Conservation (phyloP, 2,113 vertebrate species). For the Heterocephalus glaber region DNA sequence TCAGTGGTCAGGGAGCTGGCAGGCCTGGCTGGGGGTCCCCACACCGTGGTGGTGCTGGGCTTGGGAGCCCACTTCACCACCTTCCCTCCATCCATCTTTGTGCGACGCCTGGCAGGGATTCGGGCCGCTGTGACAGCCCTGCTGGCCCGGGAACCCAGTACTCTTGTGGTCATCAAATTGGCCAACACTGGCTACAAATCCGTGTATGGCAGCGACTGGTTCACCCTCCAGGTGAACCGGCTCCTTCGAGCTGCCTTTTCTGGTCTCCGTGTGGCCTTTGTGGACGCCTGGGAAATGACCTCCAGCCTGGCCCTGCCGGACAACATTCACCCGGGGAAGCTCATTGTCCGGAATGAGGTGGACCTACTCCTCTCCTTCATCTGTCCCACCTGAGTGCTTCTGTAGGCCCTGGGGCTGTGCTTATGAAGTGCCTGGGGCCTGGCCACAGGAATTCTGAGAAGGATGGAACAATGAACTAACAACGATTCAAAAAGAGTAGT, state of each 20-base stretch:
- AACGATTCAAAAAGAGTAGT: not conserved
- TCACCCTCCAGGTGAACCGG: conserved; percentile 71
- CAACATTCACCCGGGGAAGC: conserved; percentile 47
- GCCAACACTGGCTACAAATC: conserved; percentile 74
- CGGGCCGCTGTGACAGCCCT: conserved; percentile 53
- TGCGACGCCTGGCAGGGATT: conserved; percentile 44
- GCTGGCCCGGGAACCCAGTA: conserved; percentile 54
- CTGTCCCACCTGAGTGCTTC: conserved; percentile 53
- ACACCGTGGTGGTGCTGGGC: conserved; percentile 68
- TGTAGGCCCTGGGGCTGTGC: not conserved
- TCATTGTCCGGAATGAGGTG: conserved; percentile 64
- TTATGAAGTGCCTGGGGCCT: too few relatives aligned
- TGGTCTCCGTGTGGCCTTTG: conserved; percentile 61
- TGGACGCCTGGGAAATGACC: conserved; percentile 78
- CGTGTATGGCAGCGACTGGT: conserved; percentile 67
- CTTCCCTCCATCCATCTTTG: conserved; percentile 60
- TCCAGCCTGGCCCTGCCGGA: conserved; percentile 63
- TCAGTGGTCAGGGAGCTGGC: conserved; percentile 60
- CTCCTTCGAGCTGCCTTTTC: conserved; percentile 71
- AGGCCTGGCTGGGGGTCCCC: conserved; percentile 46
- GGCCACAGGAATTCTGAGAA: too few relatives aligned
- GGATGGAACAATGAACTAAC: not conserved
- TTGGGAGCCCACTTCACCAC: conserved; percentile 72
- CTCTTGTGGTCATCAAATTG: conserved; percentile 73
- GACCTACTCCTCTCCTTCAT: conserved; percentile 68